Evolutionary conservation across 2,113 vertebrate genomes (phyloP).

Genomic region (Calidris pygmaea): DNA sequence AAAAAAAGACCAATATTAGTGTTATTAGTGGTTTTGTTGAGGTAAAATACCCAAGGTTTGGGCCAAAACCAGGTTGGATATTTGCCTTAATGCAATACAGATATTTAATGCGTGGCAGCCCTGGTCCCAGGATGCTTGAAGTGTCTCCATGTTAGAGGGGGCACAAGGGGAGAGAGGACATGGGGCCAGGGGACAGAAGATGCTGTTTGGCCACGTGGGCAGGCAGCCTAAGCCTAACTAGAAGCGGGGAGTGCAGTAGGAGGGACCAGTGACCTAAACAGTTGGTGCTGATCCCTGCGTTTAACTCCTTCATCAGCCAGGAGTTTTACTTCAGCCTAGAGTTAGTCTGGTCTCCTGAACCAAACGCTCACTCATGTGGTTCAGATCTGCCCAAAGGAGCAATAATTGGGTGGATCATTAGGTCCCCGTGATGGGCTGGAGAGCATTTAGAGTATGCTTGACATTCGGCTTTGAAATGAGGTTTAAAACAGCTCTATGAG

Average conservation of each 20-base stretch:
- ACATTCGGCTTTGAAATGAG: background rate
- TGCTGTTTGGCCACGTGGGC: background rate
- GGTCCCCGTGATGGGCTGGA: fast-evolving
- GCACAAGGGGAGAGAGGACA: background rate
- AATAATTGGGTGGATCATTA: background rate
- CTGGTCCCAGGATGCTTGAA: background rate
- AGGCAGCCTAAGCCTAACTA: background rate
- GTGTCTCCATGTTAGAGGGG: background rate
- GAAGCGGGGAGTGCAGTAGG: background rate
- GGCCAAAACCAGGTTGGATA: background rate
- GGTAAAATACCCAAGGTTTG: background rate
- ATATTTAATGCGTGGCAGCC: background rate
- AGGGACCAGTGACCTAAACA: background rate
- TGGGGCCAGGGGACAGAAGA: background rate
- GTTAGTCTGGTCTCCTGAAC: background rate
- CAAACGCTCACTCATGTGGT: fast-evolving
- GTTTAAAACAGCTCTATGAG: background rate
- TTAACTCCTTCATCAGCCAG: background rate
- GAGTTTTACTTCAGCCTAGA: background rate
- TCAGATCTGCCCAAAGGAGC: background rate
- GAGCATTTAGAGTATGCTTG: background rate
- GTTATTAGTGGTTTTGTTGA: background rate
- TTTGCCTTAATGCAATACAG: background rate
- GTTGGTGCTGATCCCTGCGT: background rate
- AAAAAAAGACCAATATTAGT: background rate